Percentiles rank a stretch among this genome's conserved stretches.
These are phyloP conservation scores for Eremobia ochroleuca DNA, from an alignment of 2,888 invertebrate species.

Conservation along the genomic window DNA sequence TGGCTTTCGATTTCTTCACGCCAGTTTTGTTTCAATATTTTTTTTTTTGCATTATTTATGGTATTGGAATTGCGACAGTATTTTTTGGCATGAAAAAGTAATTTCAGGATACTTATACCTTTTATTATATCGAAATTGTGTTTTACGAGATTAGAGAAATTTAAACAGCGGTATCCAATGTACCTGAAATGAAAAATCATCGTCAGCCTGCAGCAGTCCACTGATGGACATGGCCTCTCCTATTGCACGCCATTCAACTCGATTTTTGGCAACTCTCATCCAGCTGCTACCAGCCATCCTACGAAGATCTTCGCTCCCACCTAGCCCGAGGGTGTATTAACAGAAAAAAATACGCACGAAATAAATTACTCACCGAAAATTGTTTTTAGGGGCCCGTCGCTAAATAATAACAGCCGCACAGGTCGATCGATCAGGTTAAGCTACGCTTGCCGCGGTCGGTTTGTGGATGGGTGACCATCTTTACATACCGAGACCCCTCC, in stretches of 20 bases:
- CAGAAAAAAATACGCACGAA: neutral
- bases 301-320: neutral
- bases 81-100: neutral
- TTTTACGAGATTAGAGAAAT: neutral
- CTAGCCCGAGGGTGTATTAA: neutral
- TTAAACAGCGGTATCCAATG: neutral
- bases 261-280: neutral
- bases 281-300: neutral
- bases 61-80: neutral
- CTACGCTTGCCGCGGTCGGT: no score
- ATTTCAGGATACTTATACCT: neutral
- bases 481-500: no score
- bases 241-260: neutral
- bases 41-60: neutral
- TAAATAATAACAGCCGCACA: no score
- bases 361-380: neutral
- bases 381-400: neutral
- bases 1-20: constrained; percentile 4
- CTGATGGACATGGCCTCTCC: neutral
- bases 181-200: neutral
- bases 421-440: no score
- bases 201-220: neutral
- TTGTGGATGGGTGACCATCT: no score
- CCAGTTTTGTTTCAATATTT: neutral
- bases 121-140: neutral